These are phyloP conservation scores for Aplocera efformata DNA, from an alignment of 2,888 invertebrate species.

Conservation along the genomic window DNA sequence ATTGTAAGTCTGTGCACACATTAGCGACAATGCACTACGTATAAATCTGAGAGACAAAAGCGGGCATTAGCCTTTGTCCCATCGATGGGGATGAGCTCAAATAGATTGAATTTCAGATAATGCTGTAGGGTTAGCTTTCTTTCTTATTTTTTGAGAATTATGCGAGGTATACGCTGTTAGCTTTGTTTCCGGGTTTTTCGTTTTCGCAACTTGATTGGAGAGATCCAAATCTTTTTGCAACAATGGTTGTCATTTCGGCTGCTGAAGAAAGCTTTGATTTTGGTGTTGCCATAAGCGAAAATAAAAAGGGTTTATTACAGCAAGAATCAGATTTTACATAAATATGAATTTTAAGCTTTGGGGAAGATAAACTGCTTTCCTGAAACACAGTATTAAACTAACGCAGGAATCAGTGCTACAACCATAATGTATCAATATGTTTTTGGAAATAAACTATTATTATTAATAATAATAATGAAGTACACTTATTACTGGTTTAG, in stretches of 20 bases:
- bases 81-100: constrained; percentile 70
- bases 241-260: neutral
- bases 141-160: constrained; percentile 52
- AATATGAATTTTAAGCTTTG: too few relatives aligned
- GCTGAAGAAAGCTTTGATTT: too few relatives aligned
- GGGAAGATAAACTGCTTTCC: too few relatives aligned
- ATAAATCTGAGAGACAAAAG: constrained; percentile 75
- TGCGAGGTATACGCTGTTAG: constrained; percentile 31
- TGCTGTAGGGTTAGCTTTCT: constrained; percentile 61
- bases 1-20: constrained; percentile 68
- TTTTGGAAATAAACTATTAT: too few relatives aligned
- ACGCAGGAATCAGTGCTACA: too few relatives aligned
- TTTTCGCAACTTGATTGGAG: constrained; percentile 10
- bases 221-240: constrained; percentile 7
- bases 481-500: too few relatives aligned
- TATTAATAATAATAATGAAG: too few relatives aligned
- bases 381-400: too few relatives aligned
- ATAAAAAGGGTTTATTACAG: too few relatives aligned
- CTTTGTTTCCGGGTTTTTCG: constrained; percentile 31
- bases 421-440: too few relatives aligned
- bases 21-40: constrained; percentile 69
- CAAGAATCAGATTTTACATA: too few relatives aligned
- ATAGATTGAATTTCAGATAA: constrained; percentile 77
- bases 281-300: too few relatives aligned
- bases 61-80: constrained; percentile 67